These are phyloP conservation scores for Trematomus bernacchii DNA, from an alignment of 2,797 vertebrate genomes.

Conservation along the genomic window DNA sequence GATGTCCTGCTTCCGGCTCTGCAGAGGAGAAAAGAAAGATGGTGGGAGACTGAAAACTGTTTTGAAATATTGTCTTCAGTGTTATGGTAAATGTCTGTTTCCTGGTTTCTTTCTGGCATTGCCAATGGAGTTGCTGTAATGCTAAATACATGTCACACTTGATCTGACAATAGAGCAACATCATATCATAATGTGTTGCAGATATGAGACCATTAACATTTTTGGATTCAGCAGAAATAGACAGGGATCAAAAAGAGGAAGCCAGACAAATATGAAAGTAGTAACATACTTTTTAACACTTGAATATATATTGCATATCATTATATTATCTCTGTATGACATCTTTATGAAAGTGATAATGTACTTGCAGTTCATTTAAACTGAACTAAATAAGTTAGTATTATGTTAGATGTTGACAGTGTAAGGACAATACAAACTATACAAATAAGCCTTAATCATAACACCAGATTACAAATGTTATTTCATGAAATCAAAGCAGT, in stretches of 20 bases:
- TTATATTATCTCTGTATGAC: background rate
- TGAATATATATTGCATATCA: background rate
- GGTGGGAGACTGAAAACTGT: background rate
- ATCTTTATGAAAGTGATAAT: background rate
- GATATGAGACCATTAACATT: background rate
- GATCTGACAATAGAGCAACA: too few relatives aligned
- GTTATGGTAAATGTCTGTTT: too few relatives aligned
- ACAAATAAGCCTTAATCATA: background rate
- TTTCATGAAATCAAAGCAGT: background rate
- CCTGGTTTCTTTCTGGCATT: too few relatives aligned
- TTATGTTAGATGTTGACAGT: background rate
- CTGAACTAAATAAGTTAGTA: background rate
- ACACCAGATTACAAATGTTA: background rate
- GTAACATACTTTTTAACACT: slow-evolving; percentile 4
- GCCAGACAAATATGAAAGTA: background rate
- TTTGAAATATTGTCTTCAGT: too few relatives aligned
- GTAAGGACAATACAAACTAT: background rate
- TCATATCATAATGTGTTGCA: background rate
- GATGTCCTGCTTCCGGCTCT: slow-evolving; percentile 94
- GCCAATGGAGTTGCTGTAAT: too few relatives aligned
- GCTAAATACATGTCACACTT: too few relatives aligned
- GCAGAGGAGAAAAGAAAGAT: slow-evolving; percentile 32
- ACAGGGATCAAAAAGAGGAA: slow-evolving; percentile 1
- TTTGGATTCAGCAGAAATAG: background rate
- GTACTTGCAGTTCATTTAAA: background rate